Evolutionary conservation across 2,113 vertebrate species (phyloP).

Genomic region (Mobula hypostoma): DNA sequence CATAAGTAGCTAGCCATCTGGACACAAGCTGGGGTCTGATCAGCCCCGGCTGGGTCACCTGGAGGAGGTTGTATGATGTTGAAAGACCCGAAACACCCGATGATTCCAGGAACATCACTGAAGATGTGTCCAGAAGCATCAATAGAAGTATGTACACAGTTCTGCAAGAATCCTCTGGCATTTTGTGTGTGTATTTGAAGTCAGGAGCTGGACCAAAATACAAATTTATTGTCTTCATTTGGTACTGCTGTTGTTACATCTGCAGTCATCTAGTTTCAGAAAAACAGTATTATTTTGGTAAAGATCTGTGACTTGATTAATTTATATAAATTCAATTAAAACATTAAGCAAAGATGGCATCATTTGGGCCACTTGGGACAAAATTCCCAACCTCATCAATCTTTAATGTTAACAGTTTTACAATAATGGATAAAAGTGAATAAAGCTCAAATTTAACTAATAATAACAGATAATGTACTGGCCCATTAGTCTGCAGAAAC

Average conservation of each 20-base stretch:
- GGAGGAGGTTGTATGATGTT: no score
- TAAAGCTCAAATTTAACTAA: not conserved
- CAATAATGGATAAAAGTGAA: not conserved
- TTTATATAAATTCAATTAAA: not conserved
- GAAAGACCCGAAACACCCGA: no score
- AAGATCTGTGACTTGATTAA: not conserved
- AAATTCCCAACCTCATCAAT: constrained; percentile 6
- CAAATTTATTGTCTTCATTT: no score
- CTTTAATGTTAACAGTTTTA: not conserved
- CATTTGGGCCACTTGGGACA: not conserved
- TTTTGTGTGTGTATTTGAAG: no score
- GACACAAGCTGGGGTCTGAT: no score
- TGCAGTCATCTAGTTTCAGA: not conserved
- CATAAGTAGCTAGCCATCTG: no score
- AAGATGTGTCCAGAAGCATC: no score
- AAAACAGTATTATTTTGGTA: no score
- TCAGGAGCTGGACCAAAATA: not conserved
- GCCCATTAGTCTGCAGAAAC: not conserved
- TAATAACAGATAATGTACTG: not conserved
- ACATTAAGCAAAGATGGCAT: not conserved
- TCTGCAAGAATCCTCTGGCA: no score
- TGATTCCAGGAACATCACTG: no score
- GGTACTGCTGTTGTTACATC: not conserved
- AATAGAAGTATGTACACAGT: no score
- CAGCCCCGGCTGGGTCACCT: no score